These are phyloP conservation scores for Calephelis virginiensis DNA, from an alignment of 1,140 invertebrate species.

Conservation along the genomic window DNA sequence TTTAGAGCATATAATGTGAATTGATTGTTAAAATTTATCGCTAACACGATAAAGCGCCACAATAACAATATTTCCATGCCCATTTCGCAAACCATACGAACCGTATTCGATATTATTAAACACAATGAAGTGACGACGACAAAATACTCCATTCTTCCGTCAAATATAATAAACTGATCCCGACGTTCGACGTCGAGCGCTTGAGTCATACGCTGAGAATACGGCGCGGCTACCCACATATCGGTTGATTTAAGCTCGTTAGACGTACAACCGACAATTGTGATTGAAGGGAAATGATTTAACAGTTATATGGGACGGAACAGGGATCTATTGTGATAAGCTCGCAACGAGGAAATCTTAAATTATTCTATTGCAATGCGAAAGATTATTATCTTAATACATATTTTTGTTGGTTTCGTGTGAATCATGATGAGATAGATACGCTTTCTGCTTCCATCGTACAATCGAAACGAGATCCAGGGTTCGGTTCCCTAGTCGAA, in stretches of 20 bases:
- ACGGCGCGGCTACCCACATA: slow-evolving; percentile 38
- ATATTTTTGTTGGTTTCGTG: slow-evolving; percentile 2
- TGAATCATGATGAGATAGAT: neutral
- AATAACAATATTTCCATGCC: no score
- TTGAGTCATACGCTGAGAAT: slow-evolving; percentile 13
- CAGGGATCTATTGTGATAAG: slow-evolving; percentile 56
- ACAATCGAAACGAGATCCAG: no score
- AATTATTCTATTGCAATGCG: slow-evolving; percentile 61
- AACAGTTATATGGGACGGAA: slow-evolving; percentile 53
- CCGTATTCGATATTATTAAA: no score
- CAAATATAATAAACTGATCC: slow-evolving; percentile 16
- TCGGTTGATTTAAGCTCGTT: slow-evolving; percentile 49
- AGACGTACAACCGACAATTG: slow-evolving; percentile 41
- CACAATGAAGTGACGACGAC: neutral
- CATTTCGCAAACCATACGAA: no score
- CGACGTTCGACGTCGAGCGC: neutral
- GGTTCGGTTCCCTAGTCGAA: no score
- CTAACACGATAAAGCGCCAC: no score
- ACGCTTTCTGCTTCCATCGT: no score
- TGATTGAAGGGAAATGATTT: slow-evolving; percentile 54
- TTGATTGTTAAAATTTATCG: no score
- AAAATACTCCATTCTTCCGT: slow-evolving; percentile 6
- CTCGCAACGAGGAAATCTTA: slow-evolving; percentile 53
- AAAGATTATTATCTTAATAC: slow-evolving; percentile 43
- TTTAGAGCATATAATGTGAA: no score